These are phyloP conservation scores for Paradoxurus hermaphroditus DNA, from an alignment of 2,113 vertebrate species.

Conservation along the genomic window DNA sequence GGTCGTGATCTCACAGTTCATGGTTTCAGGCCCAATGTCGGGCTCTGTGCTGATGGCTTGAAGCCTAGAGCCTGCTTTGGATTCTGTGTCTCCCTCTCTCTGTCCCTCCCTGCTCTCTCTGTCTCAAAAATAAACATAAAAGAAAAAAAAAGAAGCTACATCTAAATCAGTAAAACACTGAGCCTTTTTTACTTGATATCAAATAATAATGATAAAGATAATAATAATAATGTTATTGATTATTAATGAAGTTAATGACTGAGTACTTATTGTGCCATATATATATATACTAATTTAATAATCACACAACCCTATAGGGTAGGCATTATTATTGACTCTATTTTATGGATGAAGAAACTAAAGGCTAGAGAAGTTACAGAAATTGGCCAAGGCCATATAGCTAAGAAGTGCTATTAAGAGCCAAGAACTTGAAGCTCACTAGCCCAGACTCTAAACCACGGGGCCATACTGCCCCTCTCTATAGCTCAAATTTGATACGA, in stretches of 20 bases:
- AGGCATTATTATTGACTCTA: slow-evolving; percentile 5
- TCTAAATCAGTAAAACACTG: background rate
- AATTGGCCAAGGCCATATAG: background rate
- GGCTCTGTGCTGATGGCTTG: too few species aligned
- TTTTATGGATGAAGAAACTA: slow-evolving; percentile 18
- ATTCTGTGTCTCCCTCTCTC: too few species aligned
- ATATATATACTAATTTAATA: background rate
- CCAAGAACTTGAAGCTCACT: background rate
- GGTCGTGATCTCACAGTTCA: too few species aligned
- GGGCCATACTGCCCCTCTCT: background rate
- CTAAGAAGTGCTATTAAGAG: background rate
- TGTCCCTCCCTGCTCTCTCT: too few species aligned
- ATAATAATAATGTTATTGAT: background rate
- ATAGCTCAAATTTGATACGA: background rate
- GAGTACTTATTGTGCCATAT: background rate
- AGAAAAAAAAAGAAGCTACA: background rate
- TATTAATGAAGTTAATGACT: too few species aligned
- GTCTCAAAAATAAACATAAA: too few species aligned
- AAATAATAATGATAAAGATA: background rate
- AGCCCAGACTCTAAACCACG: background rate
- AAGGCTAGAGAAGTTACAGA: background rate
- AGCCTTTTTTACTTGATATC: background rate
- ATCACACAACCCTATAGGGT: background rate
- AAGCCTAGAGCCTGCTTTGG: too few species aligned
- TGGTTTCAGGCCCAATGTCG: too few species aligned